Conservation (phyloP, 2,113 vertebrate species). For the Sciurus niger region DNA sequence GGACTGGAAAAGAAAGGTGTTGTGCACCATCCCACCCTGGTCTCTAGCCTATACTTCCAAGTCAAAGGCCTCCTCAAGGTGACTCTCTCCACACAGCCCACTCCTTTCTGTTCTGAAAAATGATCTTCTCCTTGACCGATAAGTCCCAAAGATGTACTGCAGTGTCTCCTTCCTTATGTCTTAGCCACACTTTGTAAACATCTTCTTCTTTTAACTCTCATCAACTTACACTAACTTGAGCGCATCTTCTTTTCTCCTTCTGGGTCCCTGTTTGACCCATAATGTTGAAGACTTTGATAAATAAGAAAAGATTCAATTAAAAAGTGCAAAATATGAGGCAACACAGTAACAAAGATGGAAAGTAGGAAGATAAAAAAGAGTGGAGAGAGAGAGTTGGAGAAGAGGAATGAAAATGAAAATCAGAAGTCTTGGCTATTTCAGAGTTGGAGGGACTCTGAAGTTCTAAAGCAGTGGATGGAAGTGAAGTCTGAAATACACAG, state of each 20-base stretch:
- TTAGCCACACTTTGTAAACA: neutral
- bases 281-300: neutral
- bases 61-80: neutral
- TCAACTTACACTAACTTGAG: neutral
- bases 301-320: neutral
- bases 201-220: neutral
- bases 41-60: neutral
- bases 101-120: neutral
- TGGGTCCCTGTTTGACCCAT: neutral
- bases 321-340: neutral
- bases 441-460: neutral
- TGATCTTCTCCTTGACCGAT: neutral
- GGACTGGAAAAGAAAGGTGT: no score
- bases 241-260: neutral
- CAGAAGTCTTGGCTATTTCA: neutral
- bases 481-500: neutral
- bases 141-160: neutral
- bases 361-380: neutral
- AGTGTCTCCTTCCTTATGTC: neutral
- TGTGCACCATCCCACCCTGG: neutral
- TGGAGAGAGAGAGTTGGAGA: neutral
- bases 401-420: neutral
- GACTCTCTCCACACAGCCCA: fast-evolving
- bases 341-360: neutral
- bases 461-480: neutral